Evolutionary conservation across 2,113 vertebrate genomes (phyloP).

Genomic region (Proteles cristata): DNA sequence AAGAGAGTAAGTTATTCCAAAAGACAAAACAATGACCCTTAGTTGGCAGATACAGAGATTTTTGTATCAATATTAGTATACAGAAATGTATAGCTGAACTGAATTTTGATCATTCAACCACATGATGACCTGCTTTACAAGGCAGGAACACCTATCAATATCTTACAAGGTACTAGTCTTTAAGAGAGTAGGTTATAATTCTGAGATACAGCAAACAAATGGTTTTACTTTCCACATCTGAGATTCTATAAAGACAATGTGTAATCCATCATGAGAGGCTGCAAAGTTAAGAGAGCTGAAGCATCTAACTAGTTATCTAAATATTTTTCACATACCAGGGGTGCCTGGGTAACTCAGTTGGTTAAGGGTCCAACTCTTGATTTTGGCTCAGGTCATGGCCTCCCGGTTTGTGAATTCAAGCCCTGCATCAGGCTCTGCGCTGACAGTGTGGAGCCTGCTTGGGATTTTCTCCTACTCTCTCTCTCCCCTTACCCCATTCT

Average conservation of each 20-base stretch:
- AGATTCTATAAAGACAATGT: background rate
- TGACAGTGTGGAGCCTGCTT: too few species aligned
- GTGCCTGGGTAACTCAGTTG: too few species aligned
- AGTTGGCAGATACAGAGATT: background rate
- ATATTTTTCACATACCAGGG: background rate
- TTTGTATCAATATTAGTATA: background rate
- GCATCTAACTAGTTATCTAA: background rate
- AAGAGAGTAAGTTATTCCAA: background rate
- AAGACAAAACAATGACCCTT: background rate
- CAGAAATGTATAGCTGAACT: background rate
- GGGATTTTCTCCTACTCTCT: too few species aligned
- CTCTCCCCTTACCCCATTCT: too few species aligned
- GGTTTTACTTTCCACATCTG: background rate
- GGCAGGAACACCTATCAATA: background rate
- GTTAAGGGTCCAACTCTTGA: too few species aligned
- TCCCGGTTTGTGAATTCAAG: too few species aligned
- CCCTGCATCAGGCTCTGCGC: too few species aligned
- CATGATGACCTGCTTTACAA: background rate
- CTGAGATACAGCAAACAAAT: background rate
- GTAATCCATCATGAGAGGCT: background rate
- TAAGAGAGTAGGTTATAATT: background rate
- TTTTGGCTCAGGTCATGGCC: too few species aligned
- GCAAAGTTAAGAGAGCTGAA: background rate
- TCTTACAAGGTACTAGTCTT: background rate
- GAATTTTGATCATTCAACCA: background rate